phyloP scores from a whole-genome alignment of 2,113 vertebrate genomes.

The Pseudonaja textilis region DNA sequence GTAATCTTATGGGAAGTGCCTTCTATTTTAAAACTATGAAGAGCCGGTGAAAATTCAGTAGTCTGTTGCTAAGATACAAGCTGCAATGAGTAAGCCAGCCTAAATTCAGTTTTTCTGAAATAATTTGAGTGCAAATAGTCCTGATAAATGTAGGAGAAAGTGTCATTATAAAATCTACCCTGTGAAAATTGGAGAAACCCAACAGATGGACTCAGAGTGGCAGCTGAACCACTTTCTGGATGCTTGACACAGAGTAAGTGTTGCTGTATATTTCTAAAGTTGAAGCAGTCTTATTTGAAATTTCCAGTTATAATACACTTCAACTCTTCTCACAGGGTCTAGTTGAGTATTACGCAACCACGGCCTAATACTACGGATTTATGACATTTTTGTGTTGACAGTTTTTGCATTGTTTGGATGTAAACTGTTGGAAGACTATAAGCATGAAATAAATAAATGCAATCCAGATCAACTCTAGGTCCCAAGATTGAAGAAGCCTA shows the following conservation, averaged over 20 bases:
- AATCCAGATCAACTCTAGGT: neutral
- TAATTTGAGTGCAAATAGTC: neutral
- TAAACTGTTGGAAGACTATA: neutral
- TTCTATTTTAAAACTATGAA: constrained; percentile 1
- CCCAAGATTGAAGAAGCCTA: neutral
- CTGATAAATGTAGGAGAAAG: neutral
- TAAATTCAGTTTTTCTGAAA: neutral
- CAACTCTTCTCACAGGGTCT: neutral
- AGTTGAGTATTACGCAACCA: neutral
- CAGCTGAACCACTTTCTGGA: too few relatives aligned
- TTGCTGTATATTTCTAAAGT: neutral
- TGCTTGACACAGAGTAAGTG: neutral
- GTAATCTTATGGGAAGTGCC: neutral
- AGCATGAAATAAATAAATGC: neutral
- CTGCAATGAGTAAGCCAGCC: neutral
- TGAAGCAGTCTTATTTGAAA: neutral
- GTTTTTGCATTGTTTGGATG: neutral
- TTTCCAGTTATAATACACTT: neutral
- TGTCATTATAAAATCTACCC: neutral
- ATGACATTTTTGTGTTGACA: neutral
- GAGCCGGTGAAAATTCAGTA: neutral
- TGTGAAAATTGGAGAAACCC: neutral
- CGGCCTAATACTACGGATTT: neutral
- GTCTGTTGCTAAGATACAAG: constrained; percentile 9
- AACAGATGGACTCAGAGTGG: neutral